These are phyloP conservation scores for Acanthosepion pharaonis DNA, from an alignment of 2,888 invertebrate genomes.

Conservation along the genomic window DNA sequence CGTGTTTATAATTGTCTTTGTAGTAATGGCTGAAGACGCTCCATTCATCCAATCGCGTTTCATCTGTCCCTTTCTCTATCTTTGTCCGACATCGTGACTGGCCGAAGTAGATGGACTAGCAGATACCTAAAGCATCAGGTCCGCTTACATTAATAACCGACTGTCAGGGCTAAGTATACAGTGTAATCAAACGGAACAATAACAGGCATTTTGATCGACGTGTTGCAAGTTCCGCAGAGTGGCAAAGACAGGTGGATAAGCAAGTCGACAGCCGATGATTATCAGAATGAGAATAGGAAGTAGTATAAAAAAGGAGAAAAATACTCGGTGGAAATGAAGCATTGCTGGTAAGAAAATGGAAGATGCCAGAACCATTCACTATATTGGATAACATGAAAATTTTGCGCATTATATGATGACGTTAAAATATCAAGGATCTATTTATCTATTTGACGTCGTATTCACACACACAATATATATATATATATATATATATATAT, in stretches of 20 bases:
- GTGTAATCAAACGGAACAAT: background rate
- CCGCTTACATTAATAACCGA: slow-evolving; percentile 15
- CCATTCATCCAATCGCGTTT: background rate
- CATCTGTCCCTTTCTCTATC: background rate
- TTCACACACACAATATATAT: too few species aligned
- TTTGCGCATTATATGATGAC: too few species aligned
- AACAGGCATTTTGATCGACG: slow-evolving; percentile 12
- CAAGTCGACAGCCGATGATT: slow-evolving; percentile 1
- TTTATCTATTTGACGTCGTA: too few species aligned
- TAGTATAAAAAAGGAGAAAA: background rate
- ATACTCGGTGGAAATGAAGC: too few species aligned
- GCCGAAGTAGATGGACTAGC: background rate
- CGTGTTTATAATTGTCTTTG: background rate
- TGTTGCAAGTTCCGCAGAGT: background rate
- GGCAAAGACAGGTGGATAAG: slow-evolving; percentile 4
- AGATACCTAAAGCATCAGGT: background rate
- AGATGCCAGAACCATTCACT: too few species aligned
- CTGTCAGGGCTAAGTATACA: background rate
- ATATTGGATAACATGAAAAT: too few species aligned
- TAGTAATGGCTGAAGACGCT: background rate
- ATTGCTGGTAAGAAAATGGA: too few species aligned
- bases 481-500: too few species aligned
- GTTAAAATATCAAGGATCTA: too few species aligned
- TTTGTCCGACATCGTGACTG: background rate
- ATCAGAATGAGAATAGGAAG: background rate